Conservation (phyloP, 2,113 vertebrate genomes). For the Carlito syrichta region DNA sequence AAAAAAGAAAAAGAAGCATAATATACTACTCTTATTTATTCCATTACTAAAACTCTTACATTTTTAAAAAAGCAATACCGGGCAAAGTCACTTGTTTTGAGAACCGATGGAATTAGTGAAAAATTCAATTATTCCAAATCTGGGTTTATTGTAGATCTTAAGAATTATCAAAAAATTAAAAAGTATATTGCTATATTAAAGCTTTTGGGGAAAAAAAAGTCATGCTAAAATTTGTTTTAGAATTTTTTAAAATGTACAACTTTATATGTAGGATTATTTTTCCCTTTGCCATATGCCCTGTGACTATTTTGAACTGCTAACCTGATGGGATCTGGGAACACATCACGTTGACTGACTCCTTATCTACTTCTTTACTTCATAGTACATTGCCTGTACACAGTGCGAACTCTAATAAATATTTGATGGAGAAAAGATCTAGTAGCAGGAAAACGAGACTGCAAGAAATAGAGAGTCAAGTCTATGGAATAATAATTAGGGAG, state of each 20-base stretch:
- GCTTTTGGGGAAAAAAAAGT: neutral
- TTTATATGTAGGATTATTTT: neutral
- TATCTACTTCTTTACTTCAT: conserved; percentile 32
- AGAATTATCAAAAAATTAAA: too few species aligned
- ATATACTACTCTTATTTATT: neutral
- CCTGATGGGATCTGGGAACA: neutral
- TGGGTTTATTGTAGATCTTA: neutral
- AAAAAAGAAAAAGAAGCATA: neutral
- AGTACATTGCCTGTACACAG: neutral
- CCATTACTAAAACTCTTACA: neutral
- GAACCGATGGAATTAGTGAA: neutral
- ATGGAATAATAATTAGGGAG: conserved; percentile 43
- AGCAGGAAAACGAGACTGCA: neutral
- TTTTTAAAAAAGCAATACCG: neutral
- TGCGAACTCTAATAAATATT: conserved; percentile 55
- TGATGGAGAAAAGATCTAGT: conserved; percentile 40
- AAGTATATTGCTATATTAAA: neutral
- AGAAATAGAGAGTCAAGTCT: conserved; percentile 42
- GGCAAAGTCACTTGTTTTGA: neutral
- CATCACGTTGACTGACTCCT: conserved; percentile 37
- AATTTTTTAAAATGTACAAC: neutral
- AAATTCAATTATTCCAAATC: neutral
- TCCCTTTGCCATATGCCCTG: neutral
- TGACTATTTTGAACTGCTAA: conserved; percentile 22
- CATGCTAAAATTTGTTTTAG: neutral